phyloP scores from a whole-genome alignment of 2,888 invertebrate species.

The Caenorhabditis macrosperma region DNA sequence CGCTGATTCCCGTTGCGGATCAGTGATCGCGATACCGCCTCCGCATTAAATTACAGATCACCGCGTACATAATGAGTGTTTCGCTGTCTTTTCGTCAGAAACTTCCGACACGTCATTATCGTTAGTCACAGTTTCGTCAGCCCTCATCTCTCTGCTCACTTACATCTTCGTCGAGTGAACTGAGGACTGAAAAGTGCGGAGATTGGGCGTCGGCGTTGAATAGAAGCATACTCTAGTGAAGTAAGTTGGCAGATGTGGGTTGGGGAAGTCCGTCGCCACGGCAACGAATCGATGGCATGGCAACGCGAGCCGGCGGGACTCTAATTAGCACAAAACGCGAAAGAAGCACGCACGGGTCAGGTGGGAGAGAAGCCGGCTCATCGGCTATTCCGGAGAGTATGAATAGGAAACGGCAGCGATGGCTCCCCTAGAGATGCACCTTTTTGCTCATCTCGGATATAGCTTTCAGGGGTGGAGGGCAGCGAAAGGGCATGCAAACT shows the following conservation, averaged over 20 bases:
- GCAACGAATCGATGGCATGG: background rate
- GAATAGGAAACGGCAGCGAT: background rate
- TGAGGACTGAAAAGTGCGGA: background rate
- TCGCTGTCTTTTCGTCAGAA: too few species aligned
- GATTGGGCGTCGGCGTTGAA: background rate
- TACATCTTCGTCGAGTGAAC: too few species aligned
- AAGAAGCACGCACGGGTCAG: background rate
- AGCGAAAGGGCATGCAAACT: background rate
- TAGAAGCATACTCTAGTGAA: background rate
- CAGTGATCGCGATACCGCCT: background rate
- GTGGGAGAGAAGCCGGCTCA: background rate
- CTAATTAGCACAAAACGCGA: background rate
- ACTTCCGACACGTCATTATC: background rate
- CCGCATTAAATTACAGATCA: background rate
- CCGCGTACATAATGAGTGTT: too few species aligned
- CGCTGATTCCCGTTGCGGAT: too few species aligned
- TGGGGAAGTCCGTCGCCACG: background rate
- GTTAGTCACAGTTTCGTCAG: background rate
- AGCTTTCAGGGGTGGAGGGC: background rate
- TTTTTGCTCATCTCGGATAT: background rate
- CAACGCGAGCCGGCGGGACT: background rate
- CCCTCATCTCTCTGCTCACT: too few species aligned
- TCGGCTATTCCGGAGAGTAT: background rate
- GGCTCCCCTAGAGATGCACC: constrained; percentile 1
- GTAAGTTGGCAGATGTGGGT: background rate